Evolutionary conservation across 2,888 invertebrate genomes (phyloP).

Genomic region (Mimachlamys varia): DNA sequence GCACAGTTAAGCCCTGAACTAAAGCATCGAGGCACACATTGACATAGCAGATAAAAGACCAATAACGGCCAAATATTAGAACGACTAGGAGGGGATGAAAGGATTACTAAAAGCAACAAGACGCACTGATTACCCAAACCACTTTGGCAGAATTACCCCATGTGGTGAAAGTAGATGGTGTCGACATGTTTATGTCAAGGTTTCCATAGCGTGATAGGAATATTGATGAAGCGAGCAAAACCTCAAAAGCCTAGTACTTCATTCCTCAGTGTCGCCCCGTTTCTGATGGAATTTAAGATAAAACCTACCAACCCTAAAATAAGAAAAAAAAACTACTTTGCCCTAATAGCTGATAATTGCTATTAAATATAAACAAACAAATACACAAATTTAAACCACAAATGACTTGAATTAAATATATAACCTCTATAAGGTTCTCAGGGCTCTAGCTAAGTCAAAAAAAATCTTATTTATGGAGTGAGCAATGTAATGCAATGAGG

Average conservation of each 20-base stretch:
- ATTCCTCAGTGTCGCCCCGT: neutral
- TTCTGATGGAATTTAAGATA: neutral
- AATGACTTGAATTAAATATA: neutral
- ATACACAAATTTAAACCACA: too few relatives aligned
- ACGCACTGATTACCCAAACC: neutral
- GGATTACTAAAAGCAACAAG: neutral
- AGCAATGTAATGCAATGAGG: neutral
- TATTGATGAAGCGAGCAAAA: neutral
- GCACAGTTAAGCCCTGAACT: neutral
- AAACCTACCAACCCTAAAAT: neutral
- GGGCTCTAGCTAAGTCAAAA: neutral
- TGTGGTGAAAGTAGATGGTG: neutral
- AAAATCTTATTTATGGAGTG: neutral
- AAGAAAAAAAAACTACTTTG: neutral
- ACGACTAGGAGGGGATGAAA: neutral
- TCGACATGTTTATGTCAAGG: neutral
- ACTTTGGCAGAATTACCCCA: slow-evolving; percentile 17
- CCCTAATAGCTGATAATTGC: too few relatives aligned
- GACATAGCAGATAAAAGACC: neutral
- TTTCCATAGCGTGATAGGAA: neutral
- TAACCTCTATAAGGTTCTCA: too few relatives aligned
- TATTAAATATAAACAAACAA: too few relatives aligned
- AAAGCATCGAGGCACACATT: neutral
- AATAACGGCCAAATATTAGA: neutral
- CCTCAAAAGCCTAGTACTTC: neutral